Conservation (phyloP, 2,888 invertebrate species). For the Ophion slaviceki region DNA sequence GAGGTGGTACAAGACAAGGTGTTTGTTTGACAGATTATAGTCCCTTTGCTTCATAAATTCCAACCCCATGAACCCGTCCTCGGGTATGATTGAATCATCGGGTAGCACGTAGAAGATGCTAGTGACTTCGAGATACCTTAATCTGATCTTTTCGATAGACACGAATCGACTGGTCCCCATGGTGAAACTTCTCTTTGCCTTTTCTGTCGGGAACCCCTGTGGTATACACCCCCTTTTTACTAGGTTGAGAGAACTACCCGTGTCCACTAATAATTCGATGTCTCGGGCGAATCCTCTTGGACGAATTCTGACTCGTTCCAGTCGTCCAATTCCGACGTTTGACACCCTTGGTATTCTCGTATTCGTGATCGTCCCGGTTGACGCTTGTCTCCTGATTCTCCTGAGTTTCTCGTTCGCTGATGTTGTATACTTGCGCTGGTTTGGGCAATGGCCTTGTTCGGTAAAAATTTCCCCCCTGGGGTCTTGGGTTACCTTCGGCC, state of each 20-base stretch:
- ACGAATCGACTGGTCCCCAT: slow-evolving; percentile 34
- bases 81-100: slow-evolving; percentile 24
- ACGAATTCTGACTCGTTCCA: slow-evolving; percentile 25
- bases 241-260: too few species aligned
- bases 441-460: slow-evolving; percentile 3
- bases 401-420: background rate
- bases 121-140: slow-evolving; percentile 10
- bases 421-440: slow-evolving; percentile 23
- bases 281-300: slow-evolving; percentile 17
- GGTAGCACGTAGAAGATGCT: slow-evolving; percentile 25
- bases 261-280: too few species aligned
- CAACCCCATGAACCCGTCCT: slow-evolving; percentile 24
- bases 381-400: background rate
- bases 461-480: slow-evolving; percentile 12
- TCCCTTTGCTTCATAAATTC: slow-evolving; percentile 23
- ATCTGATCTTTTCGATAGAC: slow-evolving; percentile 2
- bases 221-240: too few species aligned
- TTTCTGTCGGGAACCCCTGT: background rate
- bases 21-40: slow-evolving; percentile 18
- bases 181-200: slow-evolving; percentile 12
- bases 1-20: slow-evolving; percentile 22
- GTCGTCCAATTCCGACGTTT: slow-evolving; percentile 22
- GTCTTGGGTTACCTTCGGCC: background rate
- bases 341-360: slow-evolving; percentile 27
- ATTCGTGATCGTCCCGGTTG: background rate